phyloP scores from a whole-genome alignment of 1,140 invertebrate species.

The Mesaphorura yosii region DNA sequence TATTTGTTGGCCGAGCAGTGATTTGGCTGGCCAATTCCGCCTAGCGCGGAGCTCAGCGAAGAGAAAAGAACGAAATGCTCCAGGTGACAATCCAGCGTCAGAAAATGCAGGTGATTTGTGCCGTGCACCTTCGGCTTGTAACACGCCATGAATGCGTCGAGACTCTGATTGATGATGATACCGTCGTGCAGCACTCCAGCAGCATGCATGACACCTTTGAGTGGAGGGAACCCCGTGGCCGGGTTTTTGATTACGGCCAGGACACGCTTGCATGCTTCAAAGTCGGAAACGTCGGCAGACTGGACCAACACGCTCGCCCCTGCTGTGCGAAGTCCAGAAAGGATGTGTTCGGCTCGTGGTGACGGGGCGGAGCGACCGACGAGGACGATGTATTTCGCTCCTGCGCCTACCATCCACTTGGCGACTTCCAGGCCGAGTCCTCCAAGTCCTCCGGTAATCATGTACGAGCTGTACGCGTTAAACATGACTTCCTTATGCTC shows the following conservation, averaged over 20 bases:
- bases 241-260: constrained; percentile 4
- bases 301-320: not conserved
- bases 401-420: constrained; percentile 11
- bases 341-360: not conserved
- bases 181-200: constrained; percentile 15
- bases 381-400: constrained; percentile 13
- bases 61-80: constrained; percentile 16
- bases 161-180: constrained; percentile 8
- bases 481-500: constrained; percentile 3
- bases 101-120: constrained; percentile 11
- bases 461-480: constrained; percentile 8
- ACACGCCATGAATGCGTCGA: constrained; percentile 10
- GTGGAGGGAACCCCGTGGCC: not conserved
- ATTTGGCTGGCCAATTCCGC: constrained; percentile 5
- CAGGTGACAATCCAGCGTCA: constrained; percentile 2
- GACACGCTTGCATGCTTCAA: constrained; percentile 2
- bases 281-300: constrained; percentile 10
- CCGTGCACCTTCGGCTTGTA: constrained; percentile 19
- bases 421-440: constrained; percentile 20
- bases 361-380: constrained; percentile 10
- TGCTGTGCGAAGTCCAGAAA: not conserved
- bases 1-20: constrained; percentile 9
- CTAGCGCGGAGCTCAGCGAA: not conserved
- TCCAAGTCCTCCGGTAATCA: constrained; percentile 17
- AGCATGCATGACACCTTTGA: constrained; percentile 20